phyloP scores from a whole-genome alignment of 2,888 invertebrate species.

The Hedya salicella region DNA sequence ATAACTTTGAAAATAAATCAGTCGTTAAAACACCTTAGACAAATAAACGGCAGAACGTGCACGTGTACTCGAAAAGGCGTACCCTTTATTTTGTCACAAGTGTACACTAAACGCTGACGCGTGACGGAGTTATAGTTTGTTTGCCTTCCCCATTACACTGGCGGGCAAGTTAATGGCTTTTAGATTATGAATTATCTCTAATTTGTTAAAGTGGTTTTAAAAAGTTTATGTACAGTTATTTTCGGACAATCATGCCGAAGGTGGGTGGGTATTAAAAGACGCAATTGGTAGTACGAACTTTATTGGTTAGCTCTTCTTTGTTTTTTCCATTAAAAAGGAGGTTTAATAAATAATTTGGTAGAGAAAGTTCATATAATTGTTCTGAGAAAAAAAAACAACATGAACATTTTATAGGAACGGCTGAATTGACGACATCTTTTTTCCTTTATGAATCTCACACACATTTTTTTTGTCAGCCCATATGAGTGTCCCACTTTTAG shows the following conservation, averaged over 20 bases:
- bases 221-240: conserved; percentile 13
- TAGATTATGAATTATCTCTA: conserved; percentile 35
- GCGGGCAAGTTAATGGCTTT: conserved; percentile 36
- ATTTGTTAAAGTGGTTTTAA: conserved; percentile 37
- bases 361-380: no score
- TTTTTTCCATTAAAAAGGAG: no score
- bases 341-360: no score
- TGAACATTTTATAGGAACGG: no score
- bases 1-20: conserved; percentile 22
- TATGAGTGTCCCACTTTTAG: no score
- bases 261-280: neutral
- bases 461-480: no score
- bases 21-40: conserved; percentile 1
- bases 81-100: conserved; percentile 35
- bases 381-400: no score
- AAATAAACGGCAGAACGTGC: conserved; percentile 12
- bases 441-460: no score
- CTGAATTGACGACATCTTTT: no score
- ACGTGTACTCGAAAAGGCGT: conserved; percentile 46
- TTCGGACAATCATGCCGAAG: conserved; percentile 14
- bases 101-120: conserved; percentile 50
- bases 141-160: conserved; percentile 45
- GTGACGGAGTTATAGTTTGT: conserved; percentile 59
- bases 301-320: no score
- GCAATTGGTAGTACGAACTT: neutral